Percentiles rank a stretch among this genome's conserved stretches.
These are phyloP conservation scores for Scophthalmus maximus DNA, from an alignment of 2,113 vertebrate species.

Conservation along the genomic window DNA sequence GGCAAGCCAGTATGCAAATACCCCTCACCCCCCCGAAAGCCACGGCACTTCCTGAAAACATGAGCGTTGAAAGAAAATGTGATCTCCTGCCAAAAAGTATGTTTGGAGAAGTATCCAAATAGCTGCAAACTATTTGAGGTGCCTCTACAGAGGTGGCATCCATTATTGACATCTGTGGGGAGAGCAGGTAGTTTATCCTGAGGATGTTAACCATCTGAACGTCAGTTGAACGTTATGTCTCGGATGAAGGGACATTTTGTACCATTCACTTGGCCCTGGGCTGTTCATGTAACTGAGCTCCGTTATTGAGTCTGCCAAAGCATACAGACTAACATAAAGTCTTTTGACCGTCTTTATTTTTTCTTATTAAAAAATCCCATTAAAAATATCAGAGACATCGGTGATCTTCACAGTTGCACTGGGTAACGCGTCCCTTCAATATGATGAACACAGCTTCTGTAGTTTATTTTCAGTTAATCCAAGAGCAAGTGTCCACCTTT, in stretches of 20 bases:
- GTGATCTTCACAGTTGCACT: background rate
- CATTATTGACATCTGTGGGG: slow-evolving; percentile 41
- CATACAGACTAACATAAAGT: background rate
- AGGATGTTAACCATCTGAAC: slow-evolving; percentile 41
- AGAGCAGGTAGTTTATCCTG: slow-evolving; percentile 44
- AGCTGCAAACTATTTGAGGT: slow-evolving; percentile 62
- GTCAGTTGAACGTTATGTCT: slow-evolving; percentile 20
- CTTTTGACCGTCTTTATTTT: background rate
- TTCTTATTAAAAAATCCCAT: background rate
- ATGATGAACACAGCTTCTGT: background rate
- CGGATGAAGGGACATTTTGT: background rate
- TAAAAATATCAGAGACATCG: background rate
- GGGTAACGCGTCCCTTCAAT: background rate
- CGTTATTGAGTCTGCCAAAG: background rate
- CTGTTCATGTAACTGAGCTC: slow-evolving; percentile 17
- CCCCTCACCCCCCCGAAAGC: slow-evolving; percentile 31
- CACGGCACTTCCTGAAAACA: slow-evolving; percentile 70
- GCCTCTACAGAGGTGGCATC: slow-evolving; percentile 24
- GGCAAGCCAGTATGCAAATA: slow-evolving; percentile 84
- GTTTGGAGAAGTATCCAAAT: slow-evolving; percentile 66
- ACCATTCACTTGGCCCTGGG: background rate
- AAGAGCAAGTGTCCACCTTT: background rate
- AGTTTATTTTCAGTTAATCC: background rate
- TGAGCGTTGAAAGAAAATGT: slow-evolving; percentile 18
- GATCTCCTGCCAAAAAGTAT: slow-evolving; percentile 32